These are phyloP conservation scores for Parascotia fuliginaria DNA, from an alignment of 2,888 invertebrate genomes.

Conservation along the genomic window DNA sequence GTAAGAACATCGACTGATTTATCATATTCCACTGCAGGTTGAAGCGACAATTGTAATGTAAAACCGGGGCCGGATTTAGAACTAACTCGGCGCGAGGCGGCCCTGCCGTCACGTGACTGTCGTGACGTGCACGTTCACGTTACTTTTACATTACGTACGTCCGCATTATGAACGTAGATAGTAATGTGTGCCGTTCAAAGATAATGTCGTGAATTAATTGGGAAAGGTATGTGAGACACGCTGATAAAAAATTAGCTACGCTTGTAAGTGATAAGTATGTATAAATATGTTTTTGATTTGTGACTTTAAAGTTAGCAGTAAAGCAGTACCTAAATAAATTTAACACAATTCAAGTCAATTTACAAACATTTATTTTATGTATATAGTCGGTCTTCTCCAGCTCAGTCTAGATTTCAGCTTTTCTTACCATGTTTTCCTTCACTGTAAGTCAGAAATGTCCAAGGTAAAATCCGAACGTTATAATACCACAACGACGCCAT, in stretches of 20 bases:
- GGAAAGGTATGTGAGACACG: constrained; percentile 1
- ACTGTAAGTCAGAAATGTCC: too few species aligned
- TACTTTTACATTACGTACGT: constrained; percentile 31
- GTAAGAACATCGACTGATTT: constrained; percentile 67
- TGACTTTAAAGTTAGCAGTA: too few species aligned
- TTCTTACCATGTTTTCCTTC: too few species aligned
- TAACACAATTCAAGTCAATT: too few species aligned
- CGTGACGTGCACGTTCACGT: constrained; percentile 25
- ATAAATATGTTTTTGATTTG: background rate
- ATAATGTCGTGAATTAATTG: constrained; percentile 24
- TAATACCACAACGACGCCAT: too few species aligned
- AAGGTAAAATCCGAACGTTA: too few species aligned
- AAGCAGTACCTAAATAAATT: too few species aligned
- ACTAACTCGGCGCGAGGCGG: constrained; percentile 35
- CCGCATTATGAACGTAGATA: constrained; percentile 19
- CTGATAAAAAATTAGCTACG: constrained; percentile 6
- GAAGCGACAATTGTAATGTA: constrained; percentile 75
- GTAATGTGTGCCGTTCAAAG: constrained; percentile 28
- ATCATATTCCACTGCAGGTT: constrained; percentile 71
- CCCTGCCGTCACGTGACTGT: constrained; percentile 29
- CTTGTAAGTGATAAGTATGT: constrained; percentile 4
- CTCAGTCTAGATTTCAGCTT: too few species aligned
- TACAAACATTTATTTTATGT: too few species aligned
- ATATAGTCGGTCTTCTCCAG: too few species aligned
- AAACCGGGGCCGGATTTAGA: constrained; percentile 56